Conservation (phyloP, 1,140 invertebrate species). For the Cyrtorhinus lividipennis region DNA sequence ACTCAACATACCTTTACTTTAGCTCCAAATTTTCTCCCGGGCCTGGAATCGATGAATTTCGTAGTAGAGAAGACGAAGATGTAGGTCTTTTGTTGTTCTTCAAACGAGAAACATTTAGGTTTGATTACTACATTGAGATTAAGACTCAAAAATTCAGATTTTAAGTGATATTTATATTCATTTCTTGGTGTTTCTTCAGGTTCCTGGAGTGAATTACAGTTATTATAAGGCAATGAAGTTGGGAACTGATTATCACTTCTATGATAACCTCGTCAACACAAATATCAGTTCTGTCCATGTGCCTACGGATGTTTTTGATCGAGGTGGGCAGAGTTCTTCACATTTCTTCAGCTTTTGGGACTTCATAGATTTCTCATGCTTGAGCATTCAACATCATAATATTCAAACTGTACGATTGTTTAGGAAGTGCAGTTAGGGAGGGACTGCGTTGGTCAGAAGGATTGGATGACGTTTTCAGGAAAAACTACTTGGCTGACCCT, state of each 20-base stretch:
- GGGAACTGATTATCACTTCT: slow-evolving; percentile 63
- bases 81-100: no score
- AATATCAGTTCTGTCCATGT: slow-evolving; percentile 78
- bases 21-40: slow-evolving; percentile 50
- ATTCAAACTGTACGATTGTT: no score
- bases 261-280: slow-evolving; percentile 68
- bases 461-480: slow-evolving; percentile 67
- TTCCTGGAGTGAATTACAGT: not conserved
- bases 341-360: no score
- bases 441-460: slow-evolving; percentile 59
- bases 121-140: not conserved
- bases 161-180: not conserved
- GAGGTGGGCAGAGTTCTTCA: no score
- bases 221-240: slow-evolving; percentile 36
- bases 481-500: slow-evolving; percentile 75
- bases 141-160: no score
- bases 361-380: no score
- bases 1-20: slow-evolving; percentile 40
- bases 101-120: no score
- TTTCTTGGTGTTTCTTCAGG: not conserved
- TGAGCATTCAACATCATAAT: no score
- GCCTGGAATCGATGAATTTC: not conserved
- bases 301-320: slow-evolving; percentile 82
- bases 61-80: slow-evolving; percentile 3
- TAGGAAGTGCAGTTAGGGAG: slow-evolving; percentile 19